Base-by-base conservation (phyloP, 2,797 vertebrate species). In the Sebastes nivosus region DNA sequence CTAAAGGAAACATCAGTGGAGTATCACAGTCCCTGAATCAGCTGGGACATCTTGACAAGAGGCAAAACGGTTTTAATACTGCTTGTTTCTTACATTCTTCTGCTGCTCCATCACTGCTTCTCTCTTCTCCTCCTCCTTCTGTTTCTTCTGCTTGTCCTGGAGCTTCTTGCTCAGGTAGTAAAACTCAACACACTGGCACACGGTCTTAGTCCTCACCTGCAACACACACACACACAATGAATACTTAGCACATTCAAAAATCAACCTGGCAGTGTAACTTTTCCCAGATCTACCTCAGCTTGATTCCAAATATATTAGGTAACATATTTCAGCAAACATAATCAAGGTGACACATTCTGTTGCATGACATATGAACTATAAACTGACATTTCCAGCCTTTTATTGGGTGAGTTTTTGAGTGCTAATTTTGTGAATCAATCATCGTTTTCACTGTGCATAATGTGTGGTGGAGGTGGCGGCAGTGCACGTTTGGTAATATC, bases 91-190 rank as follows among this genome's bases (percentile, higher is more conserved):
- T 90, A 90, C 86, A 27, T 36, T 89, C 79, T 82, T 90, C 67
- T 90, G 86, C 55, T 82, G 78, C 72, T 92, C 90, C 64, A 76
- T 12, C 57, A 78, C 82, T 75, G 38, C 81, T 0, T 86, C 79
- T 75, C 69, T 88, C 54, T 12, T 82, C 84, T 93, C 89, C 69
- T 90, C 87, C 77, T 94, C 91, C 25, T 79, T 91, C 58, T 90
- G 89, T 68, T 93, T 94, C 75, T 75, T 93, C 83, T 92, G 93
- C 67, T 95, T 95, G 54, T 95, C 94, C 57, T 71, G 82, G 5
- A 95, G 92, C 77, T 85, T 94, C 82, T 95, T 96, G 75, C 84
- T 92, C 65, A 96, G 91, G 87, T 96, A 97, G 89, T 96, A 97
- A 84, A 95, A 96, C 93, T 96, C 96, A 11, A 97, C 91, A 66